Conservation (phyloP, 2,888 invertebrate genomes). For the Coenonympha glycerion region DNA sequence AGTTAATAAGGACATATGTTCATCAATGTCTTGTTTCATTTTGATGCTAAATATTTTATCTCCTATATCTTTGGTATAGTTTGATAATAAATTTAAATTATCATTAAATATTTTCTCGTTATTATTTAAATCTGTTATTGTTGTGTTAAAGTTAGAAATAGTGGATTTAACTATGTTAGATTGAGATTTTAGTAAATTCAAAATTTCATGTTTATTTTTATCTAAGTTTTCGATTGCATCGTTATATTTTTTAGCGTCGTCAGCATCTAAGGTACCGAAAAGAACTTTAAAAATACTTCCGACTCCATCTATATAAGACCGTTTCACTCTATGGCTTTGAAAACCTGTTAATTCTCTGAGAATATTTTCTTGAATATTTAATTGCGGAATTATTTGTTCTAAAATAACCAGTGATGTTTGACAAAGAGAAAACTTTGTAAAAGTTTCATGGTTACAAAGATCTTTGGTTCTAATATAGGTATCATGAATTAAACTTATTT, state of each 20-base stretch:
- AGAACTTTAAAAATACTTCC: constrained; percentile 28
- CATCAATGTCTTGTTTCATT: constrained; percentile 27
- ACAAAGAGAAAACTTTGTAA: too few relatives aligned
- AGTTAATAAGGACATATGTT: constrained; percentile 26
- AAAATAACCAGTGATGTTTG: too few relatives aligned
- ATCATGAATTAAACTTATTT: too few relatives aligned
- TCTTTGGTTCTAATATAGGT: too few relatives aligned
- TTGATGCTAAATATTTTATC: constrained; percentile 22
- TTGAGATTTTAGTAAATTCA: too few relatives aligned
- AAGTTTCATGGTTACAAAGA: too few relatives aligned
- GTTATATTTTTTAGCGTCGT: too few relatives aligned
- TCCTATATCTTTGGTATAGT: constrained; percentile 22
- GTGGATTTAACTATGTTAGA: constrained; percentile 22
- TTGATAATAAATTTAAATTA: constrained; percentile 21
- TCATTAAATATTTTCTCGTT: constrained; percentile 25
- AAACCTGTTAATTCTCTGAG: too few relatives aligned
- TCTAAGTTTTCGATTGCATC: too few relatives aligned
- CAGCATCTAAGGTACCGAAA: constrained; percentile 23
- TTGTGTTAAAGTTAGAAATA: constrained; percentile 25
- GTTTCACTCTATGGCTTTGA: constrained; percentile 20
- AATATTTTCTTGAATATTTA: too few relatives aligned
- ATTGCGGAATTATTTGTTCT: too few relatives aligned
- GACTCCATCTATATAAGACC: constrained; percentile 27
- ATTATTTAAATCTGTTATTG: constrained; percentile 22
- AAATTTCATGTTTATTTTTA: too few relatives aligned